Evolutionary conservation across 2,888 invertebrate genomes (phyloP).

Genomic region (Sympetrum striolatum): DNA sequence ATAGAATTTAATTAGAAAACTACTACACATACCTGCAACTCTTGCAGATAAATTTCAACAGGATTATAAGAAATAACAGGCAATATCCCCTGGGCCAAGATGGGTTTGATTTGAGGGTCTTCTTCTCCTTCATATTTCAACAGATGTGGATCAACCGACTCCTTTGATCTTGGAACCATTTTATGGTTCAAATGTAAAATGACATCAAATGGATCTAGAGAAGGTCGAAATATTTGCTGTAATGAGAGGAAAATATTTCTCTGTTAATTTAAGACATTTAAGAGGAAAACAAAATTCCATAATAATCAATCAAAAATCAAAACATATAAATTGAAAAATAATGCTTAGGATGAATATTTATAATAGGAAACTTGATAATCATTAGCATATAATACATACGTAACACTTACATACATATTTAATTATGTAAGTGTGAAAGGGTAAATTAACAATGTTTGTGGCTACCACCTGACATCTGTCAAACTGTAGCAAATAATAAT

Average conservation of each 20-base stretch:
- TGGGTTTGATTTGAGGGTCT: background rate
- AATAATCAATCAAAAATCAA: too few relatives aligned
- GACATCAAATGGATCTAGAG: conserved; percentile 75
- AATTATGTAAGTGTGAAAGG: too few relatives aligned
- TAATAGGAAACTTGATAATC: too few relatives aligned
- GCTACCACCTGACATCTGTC: too few relatives aligned
- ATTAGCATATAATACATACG: too few relatives aligned
- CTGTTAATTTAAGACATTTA: background rate
- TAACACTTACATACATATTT: too few relatives aligned
- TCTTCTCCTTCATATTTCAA: conserved; percentile 20
- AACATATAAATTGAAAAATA: too few relatives aligned
- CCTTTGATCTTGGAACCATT: conserved; percentile 55
- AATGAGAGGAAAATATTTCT: conserved; percentile 54
- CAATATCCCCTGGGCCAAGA: conserved; percentile 58
- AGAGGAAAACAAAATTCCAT: too few relatives aligned
- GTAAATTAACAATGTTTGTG: too few relatives aligned
- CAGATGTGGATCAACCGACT: conserved; percentile 51
- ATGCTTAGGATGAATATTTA: too few relatives aligned
- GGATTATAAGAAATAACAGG: conserved; percentile 83
- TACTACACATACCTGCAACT: conserved; percentile 66
- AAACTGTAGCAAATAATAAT: too few relatives aligned
- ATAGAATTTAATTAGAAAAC: background rate
- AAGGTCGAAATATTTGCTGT: conserved; percentile 68
- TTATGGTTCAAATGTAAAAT: conserved; percentile 70
- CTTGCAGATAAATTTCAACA: conserved; percentile 72